Evolutionary conservation across 2,797 vertebrate species (phyloP).

Genomic region (Morus bassanus): DNA sequence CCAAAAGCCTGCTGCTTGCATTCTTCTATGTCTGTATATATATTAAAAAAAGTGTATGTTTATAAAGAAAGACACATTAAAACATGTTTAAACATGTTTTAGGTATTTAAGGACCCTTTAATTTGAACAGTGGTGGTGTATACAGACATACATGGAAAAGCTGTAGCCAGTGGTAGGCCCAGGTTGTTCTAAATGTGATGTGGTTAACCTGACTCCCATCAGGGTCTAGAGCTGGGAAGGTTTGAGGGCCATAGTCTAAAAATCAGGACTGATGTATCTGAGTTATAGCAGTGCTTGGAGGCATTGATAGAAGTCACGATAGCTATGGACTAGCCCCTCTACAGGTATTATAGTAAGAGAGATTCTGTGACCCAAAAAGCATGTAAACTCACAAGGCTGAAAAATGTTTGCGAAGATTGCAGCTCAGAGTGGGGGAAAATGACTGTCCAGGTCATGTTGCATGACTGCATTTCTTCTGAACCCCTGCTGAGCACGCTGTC

Average conservation of each 20-base stretch:
- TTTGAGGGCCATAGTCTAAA: neutral
- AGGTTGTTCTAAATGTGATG: neutral
- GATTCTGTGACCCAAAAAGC: neutral
- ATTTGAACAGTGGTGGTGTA: neutral
- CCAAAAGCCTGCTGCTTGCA: neutral
- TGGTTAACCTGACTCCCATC: neutral
- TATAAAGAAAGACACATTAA: neutral
- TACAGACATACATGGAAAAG: neutral
- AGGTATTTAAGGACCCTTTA: neutral
- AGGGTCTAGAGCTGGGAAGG: neutral
- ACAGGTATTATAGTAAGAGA: neutral
- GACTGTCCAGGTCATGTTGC: neutral
- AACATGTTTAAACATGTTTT: neutral
- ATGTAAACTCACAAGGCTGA: neutral
- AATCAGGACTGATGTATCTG: neutral
- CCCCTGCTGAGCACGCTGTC: neutral
- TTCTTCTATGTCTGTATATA: neutral
- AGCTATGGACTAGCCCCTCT: neutral
- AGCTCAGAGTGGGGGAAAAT: neutral
- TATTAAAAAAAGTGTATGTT: neutral
- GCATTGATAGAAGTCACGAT: rapidly evolving
- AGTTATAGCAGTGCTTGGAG: neutral
- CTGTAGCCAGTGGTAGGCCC: neutral
- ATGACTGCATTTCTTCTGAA: neutral
- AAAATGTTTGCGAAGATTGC: neutral